Evolutionary conservation across 92 coral and sea anemone genomes (phyloP), one percentile per base, ranked within the genome.

Genomic region (Zoanthus sansibaricus): DNA sequence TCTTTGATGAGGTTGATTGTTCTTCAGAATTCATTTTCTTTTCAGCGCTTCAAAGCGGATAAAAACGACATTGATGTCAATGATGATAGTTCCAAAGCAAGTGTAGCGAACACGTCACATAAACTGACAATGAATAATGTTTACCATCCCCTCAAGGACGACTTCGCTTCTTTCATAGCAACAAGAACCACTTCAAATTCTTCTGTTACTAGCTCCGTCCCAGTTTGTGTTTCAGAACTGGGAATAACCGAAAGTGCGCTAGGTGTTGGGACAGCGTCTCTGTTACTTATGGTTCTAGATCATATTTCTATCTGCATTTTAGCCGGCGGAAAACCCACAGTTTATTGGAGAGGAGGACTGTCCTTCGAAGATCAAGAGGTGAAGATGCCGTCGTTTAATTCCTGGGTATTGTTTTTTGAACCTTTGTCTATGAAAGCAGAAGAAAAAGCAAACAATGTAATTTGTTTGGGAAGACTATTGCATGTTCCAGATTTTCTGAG

Each of bases 281-380:
- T 75, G 18, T 20, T 75, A 6, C 79, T 75, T 9, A 75, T 75
- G 79, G 25, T 59, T 16, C 37, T 75, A 18, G 79, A 75, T 75
- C 79, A 75, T 25, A 75, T 75, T 47, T 75, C 79, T 2, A 46
- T 75, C 79, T 75, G 79, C 18, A 16, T 75, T n/a, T n/a, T 75
- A 47, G 79, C 32, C 6, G 79, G 79, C 9, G 79, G 79, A 6
- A 48, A 51, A 47, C 61, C 79, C 2, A 9, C 30, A 25, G 61
- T 75, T 75, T 75, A 75, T 59, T 75, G 79, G 79, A 75, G 62
- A 51, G 79, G 79, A 48, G 79, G 79, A 18, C 32, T 16, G 31
- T 75, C 79, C 8, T 75, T 75, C 31, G 16, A 21, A 75, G 21
- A 30, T 7, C 15, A 59, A 21, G 49, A 75, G 32, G 9, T 17